Evolutionary conservation across 2,888 invertebrate genomes (phyloP), one percentile per base, ranked within the genome.

Genomic region (Ophion costatus): DNA sequence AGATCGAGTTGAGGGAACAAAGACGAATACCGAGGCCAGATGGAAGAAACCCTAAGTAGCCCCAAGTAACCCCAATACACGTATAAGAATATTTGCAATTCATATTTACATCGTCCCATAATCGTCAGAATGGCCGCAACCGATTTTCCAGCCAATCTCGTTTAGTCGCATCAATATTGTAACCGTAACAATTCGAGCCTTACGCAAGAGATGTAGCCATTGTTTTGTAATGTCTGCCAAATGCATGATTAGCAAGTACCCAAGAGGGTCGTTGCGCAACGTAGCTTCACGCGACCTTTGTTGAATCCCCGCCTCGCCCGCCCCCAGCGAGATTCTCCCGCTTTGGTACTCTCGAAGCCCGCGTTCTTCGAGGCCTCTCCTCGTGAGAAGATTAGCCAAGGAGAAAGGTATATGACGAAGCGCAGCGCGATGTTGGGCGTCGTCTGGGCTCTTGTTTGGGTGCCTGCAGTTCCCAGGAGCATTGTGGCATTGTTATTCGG

Each of bases 221-320:
- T 82, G 80, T 56, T 64, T 66, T 64, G 64, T 66, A 69, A 73
- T 70, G 80, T 56, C 69, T 61, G 11, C 71, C 17, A n/a, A 63
- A 74, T 77, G 82, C 80, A 85, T 78, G 82, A 85, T 83, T 85
- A 85, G 85, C 80, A 77, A 80, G 71, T 56, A 69, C 71, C 61
- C 51, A 66, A 76, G 66, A 59, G 82, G 75, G 74, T 82, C 29
- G 86, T 89, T 88, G 88, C 83, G 88, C 75, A 89, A 89, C 80
- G 61, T 76, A 80, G 87, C 83, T 85, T 85, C 87, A 57, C 82
- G 86, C 87, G 86, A 87, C 88, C 87, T 88, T 88, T 87, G 85
- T 87, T 63, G 76, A 80, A 81, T 77, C 76, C 85, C 77, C 86
- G 76, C 76, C 77, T 59, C 59, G 51, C 61, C 73, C 76, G 17